These are phyloP conservation scores for Hydractinia symbiolongicarpus DNA, from an alignment of 30 jellyfish, hydroid and myxozoan genomes.

Conservation along the genomic window DNA sequence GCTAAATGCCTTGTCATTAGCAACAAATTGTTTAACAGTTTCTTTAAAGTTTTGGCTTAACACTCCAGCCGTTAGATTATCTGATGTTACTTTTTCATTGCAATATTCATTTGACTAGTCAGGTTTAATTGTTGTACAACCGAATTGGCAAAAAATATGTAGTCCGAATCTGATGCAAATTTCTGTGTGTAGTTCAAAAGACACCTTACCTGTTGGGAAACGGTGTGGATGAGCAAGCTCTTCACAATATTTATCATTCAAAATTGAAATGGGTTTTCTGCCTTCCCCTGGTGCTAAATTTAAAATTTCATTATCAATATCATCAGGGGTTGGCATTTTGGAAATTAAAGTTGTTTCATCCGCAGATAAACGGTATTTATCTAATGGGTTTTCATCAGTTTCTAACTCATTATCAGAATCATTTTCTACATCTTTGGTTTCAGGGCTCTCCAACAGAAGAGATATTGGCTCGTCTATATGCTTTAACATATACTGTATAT, in stretches of 20 bases:
- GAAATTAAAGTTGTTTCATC: slow-evolving; percentile 19
- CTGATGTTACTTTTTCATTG: slow-evolving; percentile 14
- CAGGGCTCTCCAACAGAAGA: background rate
- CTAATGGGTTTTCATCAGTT: slow-evolving; percentile 25
- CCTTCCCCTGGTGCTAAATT: slow-evolving; percentile 21
- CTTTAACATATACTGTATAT: background rate
- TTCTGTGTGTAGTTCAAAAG: slow-evolving; percentile 19
- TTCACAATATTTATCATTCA: slow-evolving; percentile 25
- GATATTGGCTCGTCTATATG: slow-evolving; percentile 1
- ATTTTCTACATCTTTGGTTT: slow-evolving; percentile 2
- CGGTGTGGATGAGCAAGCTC: slow-evolving; percentile 24
- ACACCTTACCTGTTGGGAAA: slow-evolving; percentile 20
- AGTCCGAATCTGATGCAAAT: slow-evolving; percentile 25
- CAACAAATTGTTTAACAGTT: slow-evolving; percentile 16
- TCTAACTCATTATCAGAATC: slow-evolving; percentile 32
- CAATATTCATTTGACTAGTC: slow-evolving; percentile 23
- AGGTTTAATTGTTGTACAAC: slow-evolving; percentile 4
- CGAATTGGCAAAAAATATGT: slow-evolving; percentile 23
- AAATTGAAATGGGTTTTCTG: slow-evolving; percentile 10
- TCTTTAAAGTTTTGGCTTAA: slow-evolving; percentile 17
- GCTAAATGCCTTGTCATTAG: slow-evolving; percentile 16
- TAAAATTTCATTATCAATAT: slow-evolving; percentile 7
- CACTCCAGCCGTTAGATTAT: slow-evolving; percentile 16
- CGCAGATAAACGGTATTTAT: slow-evolving; percentile 17
- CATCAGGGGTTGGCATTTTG: slow-evolving; percentile 1